These are phyloP conservation scores for Odontesthes bonariensis DNA, from an alignment of 2,113 vertebrate species.

Conservation along the genomic window DNA sequence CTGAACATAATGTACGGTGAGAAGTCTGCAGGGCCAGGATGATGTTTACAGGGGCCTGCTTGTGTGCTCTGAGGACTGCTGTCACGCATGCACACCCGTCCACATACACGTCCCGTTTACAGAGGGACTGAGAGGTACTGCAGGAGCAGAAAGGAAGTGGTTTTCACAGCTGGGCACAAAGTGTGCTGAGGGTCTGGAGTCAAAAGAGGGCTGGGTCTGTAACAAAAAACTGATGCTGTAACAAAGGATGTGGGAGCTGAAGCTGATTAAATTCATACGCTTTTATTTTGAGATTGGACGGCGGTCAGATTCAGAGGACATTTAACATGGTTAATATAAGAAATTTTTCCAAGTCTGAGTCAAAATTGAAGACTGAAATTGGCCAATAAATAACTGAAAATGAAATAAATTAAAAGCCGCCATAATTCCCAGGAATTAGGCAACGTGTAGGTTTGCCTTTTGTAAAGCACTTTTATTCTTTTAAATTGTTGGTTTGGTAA, in stretches of 20 bases:
- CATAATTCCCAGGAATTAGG: too few species aligned
- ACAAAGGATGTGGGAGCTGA: neutral
- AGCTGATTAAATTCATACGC: neutral
- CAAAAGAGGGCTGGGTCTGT: neutral
- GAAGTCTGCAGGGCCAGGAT: slow-evolving; percentile 11
- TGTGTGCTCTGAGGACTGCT: neutral
- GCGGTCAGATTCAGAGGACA: too few species aligned
- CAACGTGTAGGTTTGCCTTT: too few species aligned
- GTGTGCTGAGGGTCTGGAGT: neutral
- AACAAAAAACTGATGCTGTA: neutral
- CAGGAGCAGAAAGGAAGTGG: slow-evolving; percentile 18
- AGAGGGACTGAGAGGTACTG: neutral
- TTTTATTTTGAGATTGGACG: neutral
- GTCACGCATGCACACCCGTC: neutral
- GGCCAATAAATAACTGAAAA: too few species aligned
- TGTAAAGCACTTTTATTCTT: too few species aligned
- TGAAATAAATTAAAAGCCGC: too few species aligned
- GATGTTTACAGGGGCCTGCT: neutral
- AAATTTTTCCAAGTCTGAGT: neutral
- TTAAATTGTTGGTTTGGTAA: too few species aligned
- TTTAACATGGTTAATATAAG: too few species aligned
- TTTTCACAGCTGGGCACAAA: slow-evolving; percentile 28
- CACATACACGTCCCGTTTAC: neutral
- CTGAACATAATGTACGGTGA: neutral
- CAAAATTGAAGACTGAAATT: neutral